Percentiles rank a stretch among this genome's conserved stretches.
Evolutionary conservation across 2,113 vertebrate genomes (phyloP).

Genomic region (Miniopterus natalensis): DNA sequence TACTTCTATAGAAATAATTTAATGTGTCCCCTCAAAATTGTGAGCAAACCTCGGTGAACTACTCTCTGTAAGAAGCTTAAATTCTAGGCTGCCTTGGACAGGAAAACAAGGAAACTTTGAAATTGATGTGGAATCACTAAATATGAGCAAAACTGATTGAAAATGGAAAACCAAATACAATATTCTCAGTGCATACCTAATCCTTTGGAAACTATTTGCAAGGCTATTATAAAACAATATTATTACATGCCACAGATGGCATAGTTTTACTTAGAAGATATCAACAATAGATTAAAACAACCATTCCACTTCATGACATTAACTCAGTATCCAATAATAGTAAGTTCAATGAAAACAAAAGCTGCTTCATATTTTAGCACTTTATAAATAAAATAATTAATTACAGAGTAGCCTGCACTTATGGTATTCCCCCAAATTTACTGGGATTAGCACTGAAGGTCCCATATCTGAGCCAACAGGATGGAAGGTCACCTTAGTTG

Average conservation of each 20-base stretch:
- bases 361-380: not conserved
- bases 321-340: not conserved
- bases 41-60: not conserved
- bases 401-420: not conserved
- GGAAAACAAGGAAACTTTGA: not conserved
- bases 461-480: rapidly evolving
- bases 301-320: not conserved
- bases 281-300: not conserved
- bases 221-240: not conserved
- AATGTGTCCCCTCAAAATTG: not conserved
- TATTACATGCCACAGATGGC: not conserved
- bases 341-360: not conserved
- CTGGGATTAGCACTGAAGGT: not conserved
- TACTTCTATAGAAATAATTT: not conserved
- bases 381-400: not conserved
- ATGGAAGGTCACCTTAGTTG: not conserved
- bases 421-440: not conserved
- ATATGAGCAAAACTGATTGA: not conserved
- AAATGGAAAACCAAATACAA: not conserved
- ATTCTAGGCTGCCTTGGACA: not conserved
- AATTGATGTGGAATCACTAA: not conserved
- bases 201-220: not conserved
- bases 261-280: not conserved
- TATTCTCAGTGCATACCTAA: not conserved
- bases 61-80: rapidly evolving